These are phyloP conservation scores for Lepidostoma basale DNA, from an alignment of 1,140 invertebrate species.

Conservation along the genomic window DNA sequence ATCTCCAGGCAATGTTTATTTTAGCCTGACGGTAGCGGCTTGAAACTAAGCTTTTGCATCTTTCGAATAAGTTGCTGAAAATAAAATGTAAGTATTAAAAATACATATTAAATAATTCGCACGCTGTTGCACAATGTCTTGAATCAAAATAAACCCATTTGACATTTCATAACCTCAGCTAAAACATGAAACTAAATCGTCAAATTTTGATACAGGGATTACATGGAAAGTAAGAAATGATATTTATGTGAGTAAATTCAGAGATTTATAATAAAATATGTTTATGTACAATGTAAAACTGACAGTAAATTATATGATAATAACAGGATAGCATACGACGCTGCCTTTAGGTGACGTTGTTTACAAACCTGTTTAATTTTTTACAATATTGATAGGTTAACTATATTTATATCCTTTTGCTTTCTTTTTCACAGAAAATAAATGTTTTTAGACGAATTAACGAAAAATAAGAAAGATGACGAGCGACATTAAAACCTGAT, in stretches of 20 bases:
- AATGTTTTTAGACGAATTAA: conserved; percentile 6
- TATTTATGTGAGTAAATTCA: background rate
- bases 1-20: conserved; percentile 8
- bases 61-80: conserved; percentile 15
- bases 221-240: background rate
- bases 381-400: too few relatives aligned
- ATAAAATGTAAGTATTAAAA: background rate
- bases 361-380: conserved; percentile 6
- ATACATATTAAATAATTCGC: too few relatives aligned
- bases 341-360: conserved; percentile 10
- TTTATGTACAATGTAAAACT: conserved; percentile 1
- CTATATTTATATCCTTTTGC: background rate
- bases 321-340: conserved; percentile 18
- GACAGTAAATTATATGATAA: conserved; percentile 23
- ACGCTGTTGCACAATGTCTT: background rate
- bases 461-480: conserved; percentile 36
- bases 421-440: background rate
- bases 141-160: conserved; percentile 23
- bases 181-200: conserved; percentile 2
- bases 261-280: too few relatives aligned
- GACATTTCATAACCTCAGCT: conserved; percentile 33
- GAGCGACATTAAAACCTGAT: conserved; percentile 42
- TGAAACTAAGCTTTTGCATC: conserved; percentile 10
- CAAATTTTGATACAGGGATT: background rate
- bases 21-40: background rate